Percentiles rank a stretch among this genome's conserved stretches.
These are phyloP conservation scores for Tetragonula clypearis DNA, from an alignment of 1,140 invertebrate genomes.

Conservation along the genomic window DNA sequence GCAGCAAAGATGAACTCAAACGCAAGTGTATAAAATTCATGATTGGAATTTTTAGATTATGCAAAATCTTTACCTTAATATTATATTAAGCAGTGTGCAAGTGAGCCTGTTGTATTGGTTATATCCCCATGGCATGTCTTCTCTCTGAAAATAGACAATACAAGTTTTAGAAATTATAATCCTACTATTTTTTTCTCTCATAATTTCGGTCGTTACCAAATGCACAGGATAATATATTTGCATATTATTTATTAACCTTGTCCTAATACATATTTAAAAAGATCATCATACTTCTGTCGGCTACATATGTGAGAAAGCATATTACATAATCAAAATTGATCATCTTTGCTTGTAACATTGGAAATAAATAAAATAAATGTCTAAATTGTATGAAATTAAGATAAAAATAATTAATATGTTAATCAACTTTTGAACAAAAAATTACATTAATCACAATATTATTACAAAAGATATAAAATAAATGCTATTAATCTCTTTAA, in stretches of 20 bases:
- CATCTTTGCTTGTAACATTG: constrained; percentile 45
- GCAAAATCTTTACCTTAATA: constrained; percentile 81
- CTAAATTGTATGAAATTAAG: not conserved
- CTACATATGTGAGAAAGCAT: constrained; percentile 42
- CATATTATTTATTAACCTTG: constrained; percentile 53
- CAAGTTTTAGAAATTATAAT: constrained; percentile 55
- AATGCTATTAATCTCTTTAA: not conserved
- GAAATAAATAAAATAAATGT: constrained; percentile 17
- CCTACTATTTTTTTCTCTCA: constrained; percentile 1
- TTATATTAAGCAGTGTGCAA: constrained; percentile 75
- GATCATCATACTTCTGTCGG: constrained; percentile 42
- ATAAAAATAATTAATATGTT: not conserved
- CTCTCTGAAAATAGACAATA: constrained; percentile 79
- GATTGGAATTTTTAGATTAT: constrained; percentile 75
- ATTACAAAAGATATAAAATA: not conserved
- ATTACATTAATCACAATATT: not conserved
- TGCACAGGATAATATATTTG: constrained; percentile 32
- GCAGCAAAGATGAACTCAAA: constrained; percentile 36
- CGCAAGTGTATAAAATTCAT: constrained; percentile 67
- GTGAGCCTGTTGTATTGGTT: constrained; percentile 58
- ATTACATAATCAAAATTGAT: constrained; percentile 41
- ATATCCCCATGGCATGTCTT: constrained; percentile 56
- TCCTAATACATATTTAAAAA: constrained; percentile 40
- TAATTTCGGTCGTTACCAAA: constrained; percentile 41
- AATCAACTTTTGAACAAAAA: not conserved